These are phyloP conservation scores for Allacma fusca DNA, from an alignment of 2,888 invertebrate species.

Conservation along the genomic window DNA sequence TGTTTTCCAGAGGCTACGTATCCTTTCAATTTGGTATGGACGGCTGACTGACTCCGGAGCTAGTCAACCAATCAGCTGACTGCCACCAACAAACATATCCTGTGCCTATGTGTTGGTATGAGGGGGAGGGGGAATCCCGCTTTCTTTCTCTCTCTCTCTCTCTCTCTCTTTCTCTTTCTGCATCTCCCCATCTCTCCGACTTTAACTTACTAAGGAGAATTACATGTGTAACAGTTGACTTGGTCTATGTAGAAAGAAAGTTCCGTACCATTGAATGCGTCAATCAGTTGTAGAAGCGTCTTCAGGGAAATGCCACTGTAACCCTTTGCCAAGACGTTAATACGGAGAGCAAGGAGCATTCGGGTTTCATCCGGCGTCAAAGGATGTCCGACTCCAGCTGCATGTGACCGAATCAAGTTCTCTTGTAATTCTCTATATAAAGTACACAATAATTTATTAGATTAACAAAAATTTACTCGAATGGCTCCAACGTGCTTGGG, in stretches of 20 bases:
- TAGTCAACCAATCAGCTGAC: slow-evolving; percentile 41
- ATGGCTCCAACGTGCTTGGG: background rate
- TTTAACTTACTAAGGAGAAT: background rate
- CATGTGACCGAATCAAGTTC: slow-evolving; percentile 73
- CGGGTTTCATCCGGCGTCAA: slow-evolving; percentile 70
- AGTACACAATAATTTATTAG: slow-evolving; percentile 18
- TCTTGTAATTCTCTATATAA: slow-evolving; percentile 69
- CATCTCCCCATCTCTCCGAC: background rate
- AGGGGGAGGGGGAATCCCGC: too few species aligned
- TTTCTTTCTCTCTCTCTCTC: too few species aligned
- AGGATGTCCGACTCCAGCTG: slow-evolving; percentile 73
- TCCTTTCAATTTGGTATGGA: slow-evolving; percentile 39
- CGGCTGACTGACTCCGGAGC: slow-evolving; percentile 34
- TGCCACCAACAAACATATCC: slow-evolving; percentile 36
- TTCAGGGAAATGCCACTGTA: slow-evolving; percentile 72
- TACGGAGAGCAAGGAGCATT: slow-evolving; percentile 72
- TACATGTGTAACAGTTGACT: slow-evolving; percentile 14
- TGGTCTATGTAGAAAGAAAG: slow-evolving; percentile 22
- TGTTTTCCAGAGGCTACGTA: slow-evolving; percentile 33
- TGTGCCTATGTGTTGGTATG: background rate
- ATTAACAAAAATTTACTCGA: slow-evolving; percentile 13
- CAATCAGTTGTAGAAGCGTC: slow-evolving; percentile 69
- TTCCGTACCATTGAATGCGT: slow-evolving; percentile 71
- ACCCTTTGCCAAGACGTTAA: slow-evolving; percentile 75
- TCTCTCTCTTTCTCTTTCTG: too few species aligned